A percentile compares a stretch with the other conserved stretches of the same genome.
Evolutionary conservation across 2,888 invertebrate species (phyloP).

Genomic region (Plebejus anna): DNA sequence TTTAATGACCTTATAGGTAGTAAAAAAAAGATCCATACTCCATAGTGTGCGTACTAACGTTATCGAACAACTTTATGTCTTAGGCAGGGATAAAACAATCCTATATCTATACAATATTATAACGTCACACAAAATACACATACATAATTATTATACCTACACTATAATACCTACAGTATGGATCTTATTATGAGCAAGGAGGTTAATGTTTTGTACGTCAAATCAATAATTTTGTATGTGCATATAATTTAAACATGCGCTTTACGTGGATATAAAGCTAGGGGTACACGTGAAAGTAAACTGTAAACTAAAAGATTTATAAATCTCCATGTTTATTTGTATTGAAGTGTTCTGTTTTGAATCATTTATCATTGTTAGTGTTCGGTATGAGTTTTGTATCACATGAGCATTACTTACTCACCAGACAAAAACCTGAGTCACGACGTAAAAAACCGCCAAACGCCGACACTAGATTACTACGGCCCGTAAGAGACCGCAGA

Average conservation of each 20-base stretch:
- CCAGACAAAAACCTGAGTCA: conserved; percentile 44
- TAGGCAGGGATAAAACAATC: no score
- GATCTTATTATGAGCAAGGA: no score
- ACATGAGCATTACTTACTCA: conserved; percentile 35
- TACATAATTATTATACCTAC: no score
- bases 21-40: no score
- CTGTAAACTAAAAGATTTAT: not conserved
- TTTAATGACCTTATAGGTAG: no score
- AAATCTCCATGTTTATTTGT: not conserved
- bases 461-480: conserved; percentile 70
- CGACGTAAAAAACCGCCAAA: conserved; percentile 69
- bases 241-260: not conserved
- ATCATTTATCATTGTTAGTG: conserved; percentile 30
- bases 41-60: no score
- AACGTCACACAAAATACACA: no score
- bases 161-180: no score
- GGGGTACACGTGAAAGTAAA: not conserved
- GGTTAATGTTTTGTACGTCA: not conserved
- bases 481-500: conserved; percentile 61
- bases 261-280: not conserved
- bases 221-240: not conserved
- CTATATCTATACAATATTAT: no score
- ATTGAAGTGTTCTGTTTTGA: not conserved
- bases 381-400: conserved; percentile 30
- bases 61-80: no score